Evolutionary conservation across 2,113 vertebrate species (phyloP), one percentile per base, ranked within the genome.

Genomic region (Lota lota): DNA sequence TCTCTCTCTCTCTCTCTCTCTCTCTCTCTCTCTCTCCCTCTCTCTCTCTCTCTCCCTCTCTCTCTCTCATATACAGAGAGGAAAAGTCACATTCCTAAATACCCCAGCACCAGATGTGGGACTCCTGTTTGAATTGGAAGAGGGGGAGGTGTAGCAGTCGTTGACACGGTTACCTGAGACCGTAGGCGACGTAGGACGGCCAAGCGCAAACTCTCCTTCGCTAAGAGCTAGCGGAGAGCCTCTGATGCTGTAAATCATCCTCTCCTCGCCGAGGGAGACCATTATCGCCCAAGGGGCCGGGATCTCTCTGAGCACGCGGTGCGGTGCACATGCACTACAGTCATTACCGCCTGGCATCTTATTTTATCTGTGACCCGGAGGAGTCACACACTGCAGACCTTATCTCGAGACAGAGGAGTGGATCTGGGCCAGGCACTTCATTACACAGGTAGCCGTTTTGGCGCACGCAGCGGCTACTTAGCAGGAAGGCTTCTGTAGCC

Each of bases 241-340:
- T 86, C 82, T 87, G 33, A 85, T 81, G 72, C 74, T 58, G 40
- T 54, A 60, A 75, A 78, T 51, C 74, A 78, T 73, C 66, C 68
- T 66, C 68, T 66, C 57, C 60, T 18, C 59, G 67, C 66, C 58
- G 64, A 72, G 64, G 67, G 63, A 72, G 67, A 22, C 40, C 51
- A 67, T 64, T 70, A 68, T n/a, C 33, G 53, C 68, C 69, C 61
- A 18, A 58, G 63, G 66, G 72, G 36, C 62, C 12, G 1, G 40
- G 47, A 20, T 22, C 60, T 57, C 51, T 11, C 5, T 16, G 63
- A 19, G 11, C 54, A 50, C n/a, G 3, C 28, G n/a, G n/a, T n/a
- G 16, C 62, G 36, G 22, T 14, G 22, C 47, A 36, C 57, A 62
- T 40, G 36, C 14, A 36, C 51, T 53, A 47, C 40, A 47, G 63